Evolutionary conservation across 2,113 vertebrate species (phyloP).

Genomic region (Epinephelus moara): DNA sequence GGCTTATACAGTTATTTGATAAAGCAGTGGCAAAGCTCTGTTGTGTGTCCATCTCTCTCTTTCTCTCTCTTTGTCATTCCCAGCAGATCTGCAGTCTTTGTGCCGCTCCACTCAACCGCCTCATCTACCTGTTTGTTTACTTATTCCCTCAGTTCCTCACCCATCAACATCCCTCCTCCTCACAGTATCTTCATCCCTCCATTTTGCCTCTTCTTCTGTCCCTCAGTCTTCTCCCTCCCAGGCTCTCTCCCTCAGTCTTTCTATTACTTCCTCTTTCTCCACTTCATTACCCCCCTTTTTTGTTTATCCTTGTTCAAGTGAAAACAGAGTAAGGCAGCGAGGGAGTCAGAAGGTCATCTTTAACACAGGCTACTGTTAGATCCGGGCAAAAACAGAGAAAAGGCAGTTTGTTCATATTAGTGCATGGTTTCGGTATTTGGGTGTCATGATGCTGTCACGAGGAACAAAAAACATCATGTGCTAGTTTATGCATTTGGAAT

Average conservation of each 20-base stretch:
- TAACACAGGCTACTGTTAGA: background rate
- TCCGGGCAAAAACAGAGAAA: background rate
- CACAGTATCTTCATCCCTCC: slow-evolving; percentile 24
- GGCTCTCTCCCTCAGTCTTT: background rate
- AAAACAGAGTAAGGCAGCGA: background rate
- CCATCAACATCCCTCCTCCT: slow-evolving; percentile 53
- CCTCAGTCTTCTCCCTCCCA: slow-evolving; percentile 6
- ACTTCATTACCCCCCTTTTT: background rate
- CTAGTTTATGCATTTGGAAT: background rate
- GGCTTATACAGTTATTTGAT: slow-evolving; percentile 33
- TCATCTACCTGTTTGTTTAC: slow-evolving; percentile 76
- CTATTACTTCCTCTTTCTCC: slow-evolving; percentile 22
- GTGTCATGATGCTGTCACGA: background rate
- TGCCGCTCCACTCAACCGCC: slow-evolving; percentile 67
- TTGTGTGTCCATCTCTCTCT: slow-evolving; percentile 48
- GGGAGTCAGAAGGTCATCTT: slow-evolving; percentile 8
- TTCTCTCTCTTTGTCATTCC: slow-evolving; percentile 52
- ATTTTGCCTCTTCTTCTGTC: slow-evolving; percentile 23
- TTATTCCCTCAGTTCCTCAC: slow-evolving; percentile 64
- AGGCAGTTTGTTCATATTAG: background rate
- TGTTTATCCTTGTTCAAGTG: slow-evolving; percentile 4
- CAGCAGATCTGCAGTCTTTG: slow-evolving; percentile 50
- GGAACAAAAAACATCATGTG: background rate
- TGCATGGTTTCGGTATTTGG: background rate
- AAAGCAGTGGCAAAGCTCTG: slow-evolving; percentile 34